Evolutionary conservation across 2,113 vertebrate species (phyloP).

Genomic region (cat (Felis catus)): F.catus_Fca126_mat1.0 CM031415.1:112412001-112412500

Average conservation of each 20-base stretch:
- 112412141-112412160: slow-evolving; percentile 80
- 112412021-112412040: slow-evolving; percentile 91
- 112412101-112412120: slow-evolving; percentile 88
- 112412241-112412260: slow-evolving; percentile 65
- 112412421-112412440: not conserved
- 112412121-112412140: slow-evolving; percentile 81
- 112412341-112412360: not conserved
- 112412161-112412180: slow-evolving; percentile 80
- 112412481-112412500: slow-evolving; percentile 1
- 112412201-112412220: slow-evolving; percentile 77
- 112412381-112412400: slow-evolving; percentile 33
- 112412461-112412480: slow-evolving; percentile 10
- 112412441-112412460: slow-evolving; percentile 41
- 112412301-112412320: not conserved
- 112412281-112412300: slow-evolving; percentile 47
- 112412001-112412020: slow-evolving; percentile 91
- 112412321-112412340: not conserved
- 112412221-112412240: slow-evolving; percentile 69
- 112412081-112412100: slow-evolving; percentile 86
- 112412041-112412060: slow-evolving; percentile 89
- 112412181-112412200: slow-evolving; percentile 82
- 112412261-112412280: slow-evolving; percentile 68
- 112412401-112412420: not conserved
- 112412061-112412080: slow-evolving; percentile 87
- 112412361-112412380: slow-evolving; percentile 21